A percentile compares a stretch with the other conserved stretches of the same genome.
Conservation (phyloP, 2,888 invertebrate genomes). For the Scrobipalpa atriplicella region DNA sequence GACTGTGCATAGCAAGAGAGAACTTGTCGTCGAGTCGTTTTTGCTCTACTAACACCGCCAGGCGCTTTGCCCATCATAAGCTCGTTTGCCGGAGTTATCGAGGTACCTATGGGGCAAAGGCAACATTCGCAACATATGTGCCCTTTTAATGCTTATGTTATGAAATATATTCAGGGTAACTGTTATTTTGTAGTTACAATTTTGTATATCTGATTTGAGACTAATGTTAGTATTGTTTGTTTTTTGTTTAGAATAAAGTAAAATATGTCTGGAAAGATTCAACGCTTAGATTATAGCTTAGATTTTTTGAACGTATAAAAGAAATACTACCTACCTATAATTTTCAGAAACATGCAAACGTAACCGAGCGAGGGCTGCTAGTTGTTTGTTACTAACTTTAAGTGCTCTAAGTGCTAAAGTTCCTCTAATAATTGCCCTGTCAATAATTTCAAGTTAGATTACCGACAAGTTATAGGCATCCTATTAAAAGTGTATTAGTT, state of each 20-base stretch:
- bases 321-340: too few relatives aligned
- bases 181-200: too few relatives aligned
- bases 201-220: too few relatives aligned
- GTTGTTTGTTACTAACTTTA: too few relatives aligned
- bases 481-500: background rate
- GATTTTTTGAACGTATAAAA: too few relatives aligned
- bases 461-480: background rate
- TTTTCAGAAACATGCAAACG: too few relatives aligned
- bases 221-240: too few relatives aligned
- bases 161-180: background rate
- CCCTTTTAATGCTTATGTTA: conserved; percentile 16
- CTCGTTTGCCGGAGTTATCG: conserved; percentile 13
- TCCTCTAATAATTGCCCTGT: background rate
- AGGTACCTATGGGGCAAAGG: background rate
- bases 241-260: too few relatives aligned
- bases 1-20: background rate
- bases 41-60: conserved; percentile 1
- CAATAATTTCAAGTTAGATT: background rate
- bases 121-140: conserved; percentile 4
- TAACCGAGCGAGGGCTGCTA: too few relatives aligned
- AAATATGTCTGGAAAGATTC: too few relatives aligned
- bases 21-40: background rate
- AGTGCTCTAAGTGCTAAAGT: background rate
- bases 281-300: too few relatives aligned
- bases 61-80: conserved; percentile 5